phyloP scores from a whole-genome alignment of 1,140 invertebrate genomes.

The Littorina saxatilis region DNA sequence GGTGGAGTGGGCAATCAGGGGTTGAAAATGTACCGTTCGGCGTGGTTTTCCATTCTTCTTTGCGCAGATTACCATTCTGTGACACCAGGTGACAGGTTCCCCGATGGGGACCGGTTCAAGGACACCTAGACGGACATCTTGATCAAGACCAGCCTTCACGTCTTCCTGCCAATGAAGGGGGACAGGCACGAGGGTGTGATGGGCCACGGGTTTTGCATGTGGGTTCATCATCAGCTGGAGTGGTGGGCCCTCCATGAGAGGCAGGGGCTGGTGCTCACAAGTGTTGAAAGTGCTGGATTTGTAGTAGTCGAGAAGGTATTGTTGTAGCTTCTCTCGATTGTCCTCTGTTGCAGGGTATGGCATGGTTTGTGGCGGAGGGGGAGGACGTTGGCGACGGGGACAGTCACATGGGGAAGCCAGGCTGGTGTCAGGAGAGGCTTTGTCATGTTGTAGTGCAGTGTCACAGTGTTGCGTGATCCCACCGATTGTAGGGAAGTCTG shows the following conservation, averaged over 20 bases:
- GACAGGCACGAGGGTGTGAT: no score
- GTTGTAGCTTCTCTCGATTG: slow-evolving; percentile 32
- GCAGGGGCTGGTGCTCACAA: slow-evolving; percentile 53
- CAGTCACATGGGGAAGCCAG: slow-evolving; percentile 36
- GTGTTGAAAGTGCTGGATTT: slow-evolving; percentile 55
- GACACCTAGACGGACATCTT: slow-evolving; percentile 52
- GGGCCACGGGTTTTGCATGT: slow-evolving; percentile 33
- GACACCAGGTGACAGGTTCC: slow-evolving; percentile 53
- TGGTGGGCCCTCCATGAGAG: slow-evolving; percentile 44
- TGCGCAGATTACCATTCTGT: slow-evolving; percentile 52
- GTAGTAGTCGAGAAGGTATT: slow-evolving; percentile 47
- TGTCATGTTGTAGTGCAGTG: neutral
- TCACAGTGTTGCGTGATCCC: neutral
- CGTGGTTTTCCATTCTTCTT: slow-evolving; percentile 50
- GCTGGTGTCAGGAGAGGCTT: neutral
- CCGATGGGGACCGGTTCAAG: slow-evolving; percentile 52
- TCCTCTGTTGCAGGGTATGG: slow-evolving; percentile 43
- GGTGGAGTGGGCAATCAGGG: slow-evolving; percentile 44
- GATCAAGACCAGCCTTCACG: slow-evolving; percentile 48
- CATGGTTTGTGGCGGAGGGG: slow-evolving; percentile 36
- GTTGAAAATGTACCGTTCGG: slow-evolving; percentile 51
- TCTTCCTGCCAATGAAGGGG: slow-evolving; percentile 52
- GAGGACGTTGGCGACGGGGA: slow-evolving; percentile 37
- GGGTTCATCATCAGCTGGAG: slow-evolving; percentile 43
- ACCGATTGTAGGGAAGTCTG: slow-evolving; percentile 25